Percentiles rank a stretch among this genome's conserved stretches.
Conservation (phyloP, 2,888 invertebrate genomes). For the Phania funesta region DNA sequence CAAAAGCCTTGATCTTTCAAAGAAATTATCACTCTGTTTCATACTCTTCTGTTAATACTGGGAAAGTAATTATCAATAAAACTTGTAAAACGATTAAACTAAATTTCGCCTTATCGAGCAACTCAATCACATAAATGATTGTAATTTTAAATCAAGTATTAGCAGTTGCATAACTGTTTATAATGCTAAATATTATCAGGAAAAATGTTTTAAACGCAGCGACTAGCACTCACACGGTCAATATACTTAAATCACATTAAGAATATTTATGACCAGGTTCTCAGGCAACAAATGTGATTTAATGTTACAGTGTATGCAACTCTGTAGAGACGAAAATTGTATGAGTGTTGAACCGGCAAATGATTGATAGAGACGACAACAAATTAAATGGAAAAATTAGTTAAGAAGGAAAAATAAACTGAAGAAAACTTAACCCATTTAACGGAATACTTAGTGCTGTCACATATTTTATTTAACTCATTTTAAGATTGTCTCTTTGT, state of each 20-base stretch:
- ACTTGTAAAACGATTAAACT: neutral
- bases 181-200: slow-evolving; percentile 33
- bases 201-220: slow-evolving; percentile 26
- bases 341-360: too few relatives aligned
- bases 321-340: too few relatives aligned
- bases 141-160: slow-evolving; percentile 43
- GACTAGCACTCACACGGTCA: neutral
- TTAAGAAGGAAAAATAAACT: neutral
- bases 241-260: neutral
- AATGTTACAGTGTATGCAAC: neutral
- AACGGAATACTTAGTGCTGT: too few relatives aligned
- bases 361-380: neutral
- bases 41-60: neutral
- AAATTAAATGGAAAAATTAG: neutral
- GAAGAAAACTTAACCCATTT: too few relatives aligned
- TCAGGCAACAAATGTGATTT: neutral
- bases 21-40: neutral
- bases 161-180: slow-evolving; percentile 61
- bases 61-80: neutral
- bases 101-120: neutral
- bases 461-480: too few relatives aligned
- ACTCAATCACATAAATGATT: neutral
- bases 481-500: too few relatives aligned
- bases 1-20: neutral
- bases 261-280: neutral